Conservation (phyloP, 2,113 vertebrate genomes). For the Gopherus flavomarginatus region DNA sequence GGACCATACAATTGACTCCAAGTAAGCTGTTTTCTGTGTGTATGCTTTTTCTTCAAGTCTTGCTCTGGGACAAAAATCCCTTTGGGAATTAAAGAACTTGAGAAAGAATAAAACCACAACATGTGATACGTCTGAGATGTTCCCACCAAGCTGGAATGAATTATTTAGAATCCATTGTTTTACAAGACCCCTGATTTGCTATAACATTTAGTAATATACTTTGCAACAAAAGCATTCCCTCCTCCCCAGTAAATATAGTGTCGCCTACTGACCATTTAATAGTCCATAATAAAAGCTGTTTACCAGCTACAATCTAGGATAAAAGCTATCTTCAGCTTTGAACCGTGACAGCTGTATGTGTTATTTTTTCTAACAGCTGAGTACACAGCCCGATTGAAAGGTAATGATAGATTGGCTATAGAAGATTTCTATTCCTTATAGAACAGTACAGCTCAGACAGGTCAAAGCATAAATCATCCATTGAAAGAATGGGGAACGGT, state of each 20-base stretch:
- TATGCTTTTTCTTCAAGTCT: conserved; percentile 38
- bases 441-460: neutral
- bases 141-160: neutral
- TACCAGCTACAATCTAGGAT: neutral
- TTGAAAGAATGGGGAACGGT: neutral
- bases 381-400: neutral
- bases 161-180: neutral
- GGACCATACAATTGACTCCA: conserved; percentile 15
- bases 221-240: neutral
- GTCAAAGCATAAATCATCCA: neutral
- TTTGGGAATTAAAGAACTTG: neutral
- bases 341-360: neutral
- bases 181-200: neutral
- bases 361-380: neutral
- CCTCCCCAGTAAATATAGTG: neutral
- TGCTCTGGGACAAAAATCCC: conserved; percentile 19
- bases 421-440: neutral
- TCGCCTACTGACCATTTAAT: neutral
- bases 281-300: neutral
- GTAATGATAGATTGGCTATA: neutral
- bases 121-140: neutral
- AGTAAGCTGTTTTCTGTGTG: conserved; percentile 18
- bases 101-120: neutral
- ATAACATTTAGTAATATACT: neutral
- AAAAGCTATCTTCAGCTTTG: neutral